These are phyloP conservation scores for Baryphthengus martii DNA, from an alignment of 2,113 vertebrate genomes.

Conservation along the genomic window DNA sequence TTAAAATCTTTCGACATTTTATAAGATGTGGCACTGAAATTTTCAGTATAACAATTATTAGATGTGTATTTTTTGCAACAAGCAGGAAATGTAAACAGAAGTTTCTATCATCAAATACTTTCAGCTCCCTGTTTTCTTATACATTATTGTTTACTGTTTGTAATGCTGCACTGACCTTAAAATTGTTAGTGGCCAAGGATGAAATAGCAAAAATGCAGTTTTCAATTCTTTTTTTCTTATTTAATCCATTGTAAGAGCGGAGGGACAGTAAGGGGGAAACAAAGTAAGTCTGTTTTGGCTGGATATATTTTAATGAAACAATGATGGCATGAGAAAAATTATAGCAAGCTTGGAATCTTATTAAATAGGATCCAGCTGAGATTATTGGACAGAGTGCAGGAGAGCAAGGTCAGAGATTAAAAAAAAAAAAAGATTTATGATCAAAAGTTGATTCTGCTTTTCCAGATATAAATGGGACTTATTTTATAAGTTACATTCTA, in stretches of 20 bases:
- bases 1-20: not conserved
- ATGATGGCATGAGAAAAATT: not conserved
- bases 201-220: not conserved
- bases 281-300: not conserved
- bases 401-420: not conserved
- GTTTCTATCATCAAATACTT: not conserved
- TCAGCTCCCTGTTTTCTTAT: not conserved
- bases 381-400: not conserved
- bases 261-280: not conserved
- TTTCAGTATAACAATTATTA: not conserved
- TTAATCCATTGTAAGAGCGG: not conserved
- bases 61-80: not conserved
- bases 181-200: not conserved
- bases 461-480: not conserved
- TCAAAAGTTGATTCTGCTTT: not conserved
- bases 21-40: not conserved
- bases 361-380: not conserved
- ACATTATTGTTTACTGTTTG: not conserved
- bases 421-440: not conserved
- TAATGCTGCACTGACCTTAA: not conserved
- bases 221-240: not conserved
- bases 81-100: not conserved
- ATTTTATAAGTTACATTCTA: not conserved
- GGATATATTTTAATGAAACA: not conserved
- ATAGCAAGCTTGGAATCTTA: not conserved